Percentiles rank a stretch among this genome's conserved stretches.
These are phyloP conservation scores for Entomobrya proxima DNA, from an alignment of 2,888 invertebrate species.

Conservation along the genomic window DNA sequence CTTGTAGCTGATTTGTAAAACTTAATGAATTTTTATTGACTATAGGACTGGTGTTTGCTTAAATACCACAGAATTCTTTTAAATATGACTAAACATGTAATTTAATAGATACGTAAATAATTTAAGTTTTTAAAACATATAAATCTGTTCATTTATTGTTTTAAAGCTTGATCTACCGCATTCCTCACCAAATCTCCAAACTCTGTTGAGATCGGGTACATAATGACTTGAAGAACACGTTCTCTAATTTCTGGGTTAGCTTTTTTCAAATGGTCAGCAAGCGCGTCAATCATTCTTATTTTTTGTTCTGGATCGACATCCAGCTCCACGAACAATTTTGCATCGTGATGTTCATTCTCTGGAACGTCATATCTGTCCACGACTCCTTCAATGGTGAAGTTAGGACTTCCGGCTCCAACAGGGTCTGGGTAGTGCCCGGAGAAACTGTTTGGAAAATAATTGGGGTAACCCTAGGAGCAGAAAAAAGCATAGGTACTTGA, in stretches of 20 bases:
- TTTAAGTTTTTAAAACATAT: too few species aligned
- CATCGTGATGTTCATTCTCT: constrained; percentile 94
- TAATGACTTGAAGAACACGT: constrained; percentile 1
- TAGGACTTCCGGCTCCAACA: constrained; percentile 82
- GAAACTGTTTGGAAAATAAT: constrained; percentile 97
- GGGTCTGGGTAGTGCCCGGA: constrained; percentile 86
- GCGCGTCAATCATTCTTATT: constrained; percentile 75
- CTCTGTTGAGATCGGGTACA: background rate
- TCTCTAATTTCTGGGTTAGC: constrained; percentile 32
- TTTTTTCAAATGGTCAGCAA: constrained; percentile 32
- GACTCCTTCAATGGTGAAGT: constrained; percentile 84
- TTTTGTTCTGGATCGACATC: constrained; percentile 88
- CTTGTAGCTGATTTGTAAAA: too few species aligned
- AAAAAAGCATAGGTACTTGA: too few species aligned
- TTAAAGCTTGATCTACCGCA: constrained; percentile 81
- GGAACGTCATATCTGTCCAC: constrained; percentile 87
- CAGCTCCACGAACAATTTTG: constrained; percentile 85
- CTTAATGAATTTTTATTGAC: too few species aligned
- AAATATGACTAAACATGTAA: too few species aligned
- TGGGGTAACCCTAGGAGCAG: too few species aligned
- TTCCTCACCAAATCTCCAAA: constrained; percentile 40
- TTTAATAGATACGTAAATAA: too few species aligned
- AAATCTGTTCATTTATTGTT: too few species aligned
- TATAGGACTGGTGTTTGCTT: too few species aligned
- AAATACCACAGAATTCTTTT: too few species aligned